Base-by-base conservation (phyloP, 2,113 vertebrate genomes). In the Nothobranchius kuhntae region DNA sequence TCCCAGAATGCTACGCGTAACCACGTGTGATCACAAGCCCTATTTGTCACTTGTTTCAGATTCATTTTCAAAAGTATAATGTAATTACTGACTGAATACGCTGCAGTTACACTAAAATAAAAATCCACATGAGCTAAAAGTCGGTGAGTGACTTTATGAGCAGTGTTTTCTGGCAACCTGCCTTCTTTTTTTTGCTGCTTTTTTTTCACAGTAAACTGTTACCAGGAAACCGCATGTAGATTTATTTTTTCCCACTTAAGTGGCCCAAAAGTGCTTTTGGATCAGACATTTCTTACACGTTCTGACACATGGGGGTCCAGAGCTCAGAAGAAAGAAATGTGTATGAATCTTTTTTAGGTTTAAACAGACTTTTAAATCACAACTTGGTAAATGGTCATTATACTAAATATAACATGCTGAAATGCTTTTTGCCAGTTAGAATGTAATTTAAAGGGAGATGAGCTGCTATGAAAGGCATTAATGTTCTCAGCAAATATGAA, bases 201-300 rank as follows among this genome's bases (percentile, higher is more conserved):
- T 59, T 17, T 17, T 17, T 54, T 9, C 30, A 30, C 30, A 30
- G 30, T 30, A 30, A 30, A 10, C 36, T 65, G 45, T 76, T 53
- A 61, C 38, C 68, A 76, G 58, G 54, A 80, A 64, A 79, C 59
- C 50, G 48, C 50, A 10, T 62, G 26, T 21, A 54, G 7, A 63
- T 53, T n/a, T 54, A 11, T 62, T 36, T 47, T 0, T 38, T 35
- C 14, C 47, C 47, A 55, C 12, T 3, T 47, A 40, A 47, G 30
- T 36, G 11, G 8, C 59, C 21, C 47, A 53, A 66, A 46, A 63
- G 46, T 35, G 30, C 13, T 10, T 64, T 57, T 64, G 7, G 51
- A 46, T 17, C 54, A 65, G 4, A 30, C 30, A 30, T 54, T 21
- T 17, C 15, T n/a, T 36, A 35, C 24, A 55, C 14, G 38, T 70